Conservation (phyloP, 2,888 invertebrate genomes). For the Philhelius pedissequus region DNA sequence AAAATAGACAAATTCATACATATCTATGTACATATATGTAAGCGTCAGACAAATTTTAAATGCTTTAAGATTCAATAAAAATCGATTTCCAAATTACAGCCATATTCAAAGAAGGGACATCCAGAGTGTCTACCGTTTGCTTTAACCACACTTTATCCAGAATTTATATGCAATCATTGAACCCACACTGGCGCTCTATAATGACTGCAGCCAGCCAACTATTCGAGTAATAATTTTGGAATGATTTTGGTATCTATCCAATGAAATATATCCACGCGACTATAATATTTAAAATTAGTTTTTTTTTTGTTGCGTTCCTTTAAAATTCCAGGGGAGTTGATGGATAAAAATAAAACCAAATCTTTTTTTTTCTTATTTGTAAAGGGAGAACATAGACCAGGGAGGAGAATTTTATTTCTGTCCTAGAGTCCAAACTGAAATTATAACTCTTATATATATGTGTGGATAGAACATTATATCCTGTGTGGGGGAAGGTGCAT, state of each 20-base stretch:
- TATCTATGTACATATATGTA: too few species aligned
- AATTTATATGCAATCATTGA: constrained; percentile 51
- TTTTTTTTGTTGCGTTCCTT: neutral
- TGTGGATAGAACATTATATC: constrained; percentile 6
- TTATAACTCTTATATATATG: neutral
- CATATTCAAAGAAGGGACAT: neutral
- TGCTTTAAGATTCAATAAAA: constrained; percentile 6
- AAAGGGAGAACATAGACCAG: neutral
- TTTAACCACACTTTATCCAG: neutral
- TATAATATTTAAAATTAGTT: constrained; percentile 44
- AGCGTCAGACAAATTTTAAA: neutral
- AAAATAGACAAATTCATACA: too few species aligned
- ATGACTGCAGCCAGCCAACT: neutral
- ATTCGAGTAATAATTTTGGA: constrained; percentile 13
- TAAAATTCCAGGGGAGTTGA: neutral
- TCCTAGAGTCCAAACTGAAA: neutral
- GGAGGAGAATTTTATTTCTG: constrained; percentile 18
- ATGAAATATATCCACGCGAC: constrained; percentile 40
- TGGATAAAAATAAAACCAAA: constrained; percentile 21
- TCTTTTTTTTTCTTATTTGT: neutral
- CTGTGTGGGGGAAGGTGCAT: neutral
- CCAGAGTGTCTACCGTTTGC: neutral
- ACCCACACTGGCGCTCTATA: neutral
- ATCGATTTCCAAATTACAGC: constrained; percentile 4
- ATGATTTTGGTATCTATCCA: constrained; percentile 17